Percentiles rank a stretch among this genome's conserved stretches.
Conservation (phyloP, 2,888 invertebrate species). For the Tanytarsus gracilentus region DNA sequence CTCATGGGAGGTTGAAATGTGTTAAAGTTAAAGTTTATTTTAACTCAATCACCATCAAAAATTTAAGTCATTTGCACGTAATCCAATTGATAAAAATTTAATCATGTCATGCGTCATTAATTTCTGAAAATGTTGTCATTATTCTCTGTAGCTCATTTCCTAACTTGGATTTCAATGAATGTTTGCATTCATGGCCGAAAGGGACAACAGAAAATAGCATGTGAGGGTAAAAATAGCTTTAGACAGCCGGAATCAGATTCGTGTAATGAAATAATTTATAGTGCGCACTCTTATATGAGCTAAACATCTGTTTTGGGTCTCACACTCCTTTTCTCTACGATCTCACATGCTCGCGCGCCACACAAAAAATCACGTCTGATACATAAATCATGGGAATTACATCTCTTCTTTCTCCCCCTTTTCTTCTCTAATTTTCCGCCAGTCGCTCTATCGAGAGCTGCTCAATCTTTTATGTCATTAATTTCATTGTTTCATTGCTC, state of each 20-base stretch:
- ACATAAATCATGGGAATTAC: conserved; percentile 23
- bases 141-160: too few relatives aligned
- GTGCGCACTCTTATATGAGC: background rate
- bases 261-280: conserved; percentile 27
- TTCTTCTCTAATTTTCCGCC: background rate
- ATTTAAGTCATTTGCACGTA: conserved; percentile 7
- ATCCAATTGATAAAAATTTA: conserved; percentile 27
- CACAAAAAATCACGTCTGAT: conserved; percentile 25
- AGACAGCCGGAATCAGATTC: background rate
- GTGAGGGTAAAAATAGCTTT: background rate
- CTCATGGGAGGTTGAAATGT: too few relatives aligned
- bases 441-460: background rate
- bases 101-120: conserved; percentile 21
- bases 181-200: too few relatives aligned
- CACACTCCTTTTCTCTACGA: background rate
- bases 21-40: too few relatives aligned
- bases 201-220: background rate
- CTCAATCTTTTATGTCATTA: conserved; percentile 21
- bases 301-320: conserved; percentile 1
- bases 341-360: background rate
- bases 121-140: conserved; percentile 2
- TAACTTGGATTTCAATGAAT: too few relatives aligned
- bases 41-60: conserved; percentile 1
- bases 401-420: background rate
- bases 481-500: conserved; percentile 22